A percentile compares a stretch with the other conserved stretches of the same genome.
These are phyloP conservation scores for Aplochiton taeniatus DNA, from an alignment of 2,797 vertebrate genomes.

Conservation along the genomic window DNA sequence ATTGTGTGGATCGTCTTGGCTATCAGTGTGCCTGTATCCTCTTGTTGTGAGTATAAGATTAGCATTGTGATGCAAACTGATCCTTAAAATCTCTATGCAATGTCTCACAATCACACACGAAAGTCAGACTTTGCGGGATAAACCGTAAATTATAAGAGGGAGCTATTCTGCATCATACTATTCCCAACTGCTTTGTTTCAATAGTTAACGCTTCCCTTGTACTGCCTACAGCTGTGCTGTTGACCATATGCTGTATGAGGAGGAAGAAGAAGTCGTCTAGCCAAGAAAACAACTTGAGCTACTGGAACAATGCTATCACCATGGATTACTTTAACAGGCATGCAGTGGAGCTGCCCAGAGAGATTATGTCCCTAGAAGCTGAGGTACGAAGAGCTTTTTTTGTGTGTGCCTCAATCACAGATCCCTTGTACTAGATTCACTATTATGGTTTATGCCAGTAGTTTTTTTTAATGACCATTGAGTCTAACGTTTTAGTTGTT, in stretches of 20 bases:
- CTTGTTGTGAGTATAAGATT: slow-evolving; percentile 89
- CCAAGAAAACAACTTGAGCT: slow-evolving; percentile 98
- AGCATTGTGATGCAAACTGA: neutral
- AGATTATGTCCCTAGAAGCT: slow-evolving; percentile 95
- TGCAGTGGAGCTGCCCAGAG: slow-evolving; percentile 93
- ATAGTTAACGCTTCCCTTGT: neutral
- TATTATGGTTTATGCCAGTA: neutral
- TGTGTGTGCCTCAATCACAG: no score
- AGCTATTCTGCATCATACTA: neutral
- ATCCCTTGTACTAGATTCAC: neutral
- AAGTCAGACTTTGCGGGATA: neutral
- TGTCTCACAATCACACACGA: no score
- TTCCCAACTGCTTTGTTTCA: no score
- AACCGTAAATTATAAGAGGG: no score
- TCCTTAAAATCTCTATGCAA: no score
- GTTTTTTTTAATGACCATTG: no score
- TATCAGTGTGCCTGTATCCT: slow-evolving; percentile 93
- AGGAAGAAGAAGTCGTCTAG: slow-evolving; percentile 94
- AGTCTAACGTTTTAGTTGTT: no score
- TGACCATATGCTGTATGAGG: slow-evolving; percentile 96
- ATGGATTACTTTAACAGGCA: slow-evolving; percentile 99
- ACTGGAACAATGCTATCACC: slow-evolving; percentile 99
- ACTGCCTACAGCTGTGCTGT: slow-evolving; percentile 84
- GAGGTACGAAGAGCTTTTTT: slow-evolving; percentile 79
- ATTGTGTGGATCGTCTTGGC: slow-evolving; percentile 95